Evolutionary conservation across 2,888 invertebrate species (phyloP).

Genomic region (Ganaspis brasiliensis): DNA sequence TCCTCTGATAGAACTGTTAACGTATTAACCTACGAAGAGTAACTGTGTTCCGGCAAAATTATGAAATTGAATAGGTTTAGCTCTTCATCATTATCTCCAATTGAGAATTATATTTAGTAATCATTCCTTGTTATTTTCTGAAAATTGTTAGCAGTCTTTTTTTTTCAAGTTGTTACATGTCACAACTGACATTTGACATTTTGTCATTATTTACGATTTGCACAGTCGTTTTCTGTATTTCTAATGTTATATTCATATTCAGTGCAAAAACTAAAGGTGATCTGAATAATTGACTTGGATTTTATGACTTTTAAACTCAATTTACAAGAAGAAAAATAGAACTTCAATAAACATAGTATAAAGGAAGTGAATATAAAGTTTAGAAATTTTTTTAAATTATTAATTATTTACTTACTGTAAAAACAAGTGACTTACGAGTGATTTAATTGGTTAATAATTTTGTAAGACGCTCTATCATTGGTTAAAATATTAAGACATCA

Average conservation of each 20-base stretch:
- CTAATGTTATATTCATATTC: not conserved
- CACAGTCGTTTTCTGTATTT: not conserved
- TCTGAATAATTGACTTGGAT: conserved; percentile 6
- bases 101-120: too few species aligned
- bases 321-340: not conserved
- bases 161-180: not conserved
- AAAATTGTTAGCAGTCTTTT: conserved; percentile 5
- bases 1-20: not conserved
- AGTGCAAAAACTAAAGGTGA: not conserved
- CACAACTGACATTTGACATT: conserved; percentile 8
- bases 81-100: not conserved
- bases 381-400: too few species aligned
- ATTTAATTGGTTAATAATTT: too few species aligned
- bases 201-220: not conserved
- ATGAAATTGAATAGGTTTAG: not conserved
- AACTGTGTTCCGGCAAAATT: conserved; percentile 1
- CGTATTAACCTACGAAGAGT: conserved; percentile 11
- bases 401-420: too few species aligned
- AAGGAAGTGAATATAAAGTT: too few species aligned
- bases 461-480: too few species aligned
- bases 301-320: not conserved
- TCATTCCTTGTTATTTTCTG: not conserved
- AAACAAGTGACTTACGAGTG: too few species aligned
- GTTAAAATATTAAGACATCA: too few species aligned
- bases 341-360: too few species aligned